Evolutionary conservation across 2,888 invertebrate genomes (phyloP).

Genomic region (Caenorhabditis sulstoni): DNA sequence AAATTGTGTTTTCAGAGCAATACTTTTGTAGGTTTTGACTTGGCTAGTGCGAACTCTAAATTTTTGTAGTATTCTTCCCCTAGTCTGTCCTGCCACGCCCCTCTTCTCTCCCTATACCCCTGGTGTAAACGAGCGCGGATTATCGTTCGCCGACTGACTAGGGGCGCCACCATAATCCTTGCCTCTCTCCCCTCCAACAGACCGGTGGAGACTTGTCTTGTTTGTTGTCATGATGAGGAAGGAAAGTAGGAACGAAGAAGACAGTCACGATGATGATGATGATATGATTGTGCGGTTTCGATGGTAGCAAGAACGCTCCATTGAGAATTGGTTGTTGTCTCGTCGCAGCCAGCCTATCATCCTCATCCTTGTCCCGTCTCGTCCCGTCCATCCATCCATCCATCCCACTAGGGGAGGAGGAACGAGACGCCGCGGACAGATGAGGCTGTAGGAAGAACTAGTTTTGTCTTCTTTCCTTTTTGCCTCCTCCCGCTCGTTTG

Average conservation of each 20-base stretch:
- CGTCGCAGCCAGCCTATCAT: neutral
- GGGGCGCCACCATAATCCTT: too few relatives aligned
- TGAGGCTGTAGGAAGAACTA: neutral
- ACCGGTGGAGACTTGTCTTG: too few relatives aligned
- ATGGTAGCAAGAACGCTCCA: constrained; percentile 6
- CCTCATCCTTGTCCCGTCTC: neutral
- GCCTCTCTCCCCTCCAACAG: too few relatives aligned
- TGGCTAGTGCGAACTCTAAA: too few relatives aligned
- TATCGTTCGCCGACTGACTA: too few relatives aligned
- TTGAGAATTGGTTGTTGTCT: constrained; percentile 14
- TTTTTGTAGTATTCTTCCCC: too few relatives aligned
- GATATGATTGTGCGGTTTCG: constrained; percentile 21
- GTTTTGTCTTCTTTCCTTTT: constrained; percentile 28
- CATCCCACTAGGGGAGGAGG: constrained; percentile 2
- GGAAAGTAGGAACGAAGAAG: neutral
- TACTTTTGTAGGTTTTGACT: neutral
- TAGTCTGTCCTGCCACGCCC: too few relatives aligned
- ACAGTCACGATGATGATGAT: constrained; percentile 5
- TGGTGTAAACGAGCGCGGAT: too few relatives aligned
- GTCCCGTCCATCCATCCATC: too few relatives aligned
- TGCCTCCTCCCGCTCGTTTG: neutral
- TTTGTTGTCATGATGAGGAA: neutral
- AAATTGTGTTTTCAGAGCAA: neutral
- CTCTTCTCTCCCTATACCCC: too few relatives aligned
- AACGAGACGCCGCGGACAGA: neutral